Conservation (phyloP, 2,797 vertebrate species). For the Chrysocyon brachyurus region DNA sequence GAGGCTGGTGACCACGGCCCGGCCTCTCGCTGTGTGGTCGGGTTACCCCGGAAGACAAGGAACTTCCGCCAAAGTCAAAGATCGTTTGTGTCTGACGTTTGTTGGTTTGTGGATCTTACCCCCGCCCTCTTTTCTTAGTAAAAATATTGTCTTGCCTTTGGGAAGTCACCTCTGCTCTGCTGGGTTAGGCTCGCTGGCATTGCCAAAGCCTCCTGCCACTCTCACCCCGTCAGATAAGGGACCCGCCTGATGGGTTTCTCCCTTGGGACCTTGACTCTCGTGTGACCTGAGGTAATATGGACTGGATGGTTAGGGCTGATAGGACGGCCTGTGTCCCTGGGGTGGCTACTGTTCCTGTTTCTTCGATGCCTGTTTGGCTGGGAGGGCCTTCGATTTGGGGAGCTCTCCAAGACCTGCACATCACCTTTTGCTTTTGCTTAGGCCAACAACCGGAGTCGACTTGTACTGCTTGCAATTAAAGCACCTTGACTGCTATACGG, state of each 20-base stretch:
- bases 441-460: constrained; percentile 30
- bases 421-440: constrained; percentile 39
- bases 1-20: background rate
- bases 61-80: background rate
- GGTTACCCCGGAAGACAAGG: background rate
- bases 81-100: background rate
- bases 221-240: background rate
- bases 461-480: constrained; percentile 64
- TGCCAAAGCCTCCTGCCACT: background rate
- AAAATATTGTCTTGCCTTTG: background rate
- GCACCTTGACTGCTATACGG: constrained; percentile 66
- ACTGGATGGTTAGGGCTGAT: background rate
- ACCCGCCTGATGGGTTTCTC: background rate
- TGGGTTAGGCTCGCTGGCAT: background rate
- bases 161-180: background rate
- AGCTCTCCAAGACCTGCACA: constrained; percentile 38
- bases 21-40: background rate
- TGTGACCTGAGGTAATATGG: background rate
- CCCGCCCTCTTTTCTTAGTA: background rate
- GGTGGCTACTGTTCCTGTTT: background rate
- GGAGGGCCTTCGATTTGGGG: constrained; percentile 47
- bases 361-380: background rate
- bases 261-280: background rate
- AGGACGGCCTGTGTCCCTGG: background rate
- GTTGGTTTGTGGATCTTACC: background rate